Conservation (phyloP, 2,888 invertebrate species). For the Tigriopus californicus region DNA sequence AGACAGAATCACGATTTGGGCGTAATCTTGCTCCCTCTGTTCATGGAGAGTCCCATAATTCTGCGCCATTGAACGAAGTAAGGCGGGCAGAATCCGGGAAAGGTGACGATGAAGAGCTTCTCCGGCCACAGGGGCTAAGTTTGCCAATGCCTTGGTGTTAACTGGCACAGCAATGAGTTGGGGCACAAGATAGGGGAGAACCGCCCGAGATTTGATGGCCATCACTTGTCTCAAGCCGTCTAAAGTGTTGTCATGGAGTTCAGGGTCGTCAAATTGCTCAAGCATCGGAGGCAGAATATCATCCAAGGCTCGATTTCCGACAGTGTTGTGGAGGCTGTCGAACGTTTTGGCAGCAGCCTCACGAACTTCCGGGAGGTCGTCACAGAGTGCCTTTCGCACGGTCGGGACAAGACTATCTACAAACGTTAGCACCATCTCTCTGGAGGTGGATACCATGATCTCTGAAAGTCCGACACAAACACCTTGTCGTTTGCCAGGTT, state of each 20-base stretch:
- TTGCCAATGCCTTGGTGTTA: slow-evolving; percentile 80
- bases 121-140: slow-evolving; percentile 83
- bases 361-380: slow-evolving; percentile 74
- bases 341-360: slow-evolving; percentile 91
- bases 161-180: slow-evolving; percentile 72
- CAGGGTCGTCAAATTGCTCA: slow-evolving; percentile 40
- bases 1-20: slow-evolving; percentile 77
- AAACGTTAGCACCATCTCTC: slow-evolving; percentile 78
- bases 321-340: slow-evolving; percentile 82
- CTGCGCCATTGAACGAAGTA: slow-evolving; percentile 52
- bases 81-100: slow-evolving; percentile 73
- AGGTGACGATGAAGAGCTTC: slow-evolving; percentile 77
- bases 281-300: slow-evolving; percentile 88
- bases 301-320: slow-evolving; percentile 80
- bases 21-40: slow-evolving; percentile 50
- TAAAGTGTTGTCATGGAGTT: slow-evolving; percentile 57
- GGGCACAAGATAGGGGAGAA: slow-evolving; percentile 87
- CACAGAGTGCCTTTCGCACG: slow-evolving; percentile 77
- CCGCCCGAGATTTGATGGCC: slow-evolving; percentile 86
- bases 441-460: slow-evolving; percentile 89
- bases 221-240: slow-evolving; percentile 93
- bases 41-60: slow-evolving; percentile 46
- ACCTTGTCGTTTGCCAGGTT: slow-evolving; percentile 87
- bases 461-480: slow-evolving; percentile 95
- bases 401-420: slow-evolving; percentile 76